phyloP scores from a whole-genome alignment of 2,888 invertebrate genomes.

The Melinopterus prodromus region DNA sequence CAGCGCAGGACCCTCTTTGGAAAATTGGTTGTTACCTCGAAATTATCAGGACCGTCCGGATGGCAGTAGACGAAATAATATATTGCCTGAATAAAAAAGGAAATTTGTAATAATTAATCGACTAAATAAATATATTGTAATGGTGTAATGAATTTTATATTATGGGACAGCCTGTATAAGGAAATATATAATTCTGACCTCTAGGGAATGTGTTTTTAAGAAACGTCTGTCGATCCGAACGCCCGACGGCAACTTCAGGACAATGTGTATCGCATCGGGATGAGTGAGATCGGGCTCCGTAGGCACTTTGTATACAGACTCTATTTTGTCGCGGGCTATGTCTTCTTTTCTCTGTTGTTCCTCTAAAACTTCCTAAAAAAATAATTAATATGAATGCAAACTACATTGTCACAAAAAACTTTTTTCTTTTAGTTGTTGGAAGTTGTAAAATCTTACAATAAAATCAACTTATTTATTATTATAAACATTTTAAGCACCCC shows the following conservation, averaged over 20 bases:
- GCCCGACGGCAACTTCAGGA: constrained; percentile 92
- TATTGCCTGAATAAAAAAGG: constrained; percentile 75
- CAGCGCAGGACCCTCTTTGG: constrained; percentile 85
- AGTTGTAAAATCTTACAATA: too few species aligned
- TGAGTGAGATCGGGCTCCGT: constrained; percentile 77
- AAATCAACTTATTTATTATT: too few species aligned
- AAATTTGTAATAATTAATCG: constrained; percentile 17
- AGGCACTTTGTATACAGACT: constrained; percentile 72
- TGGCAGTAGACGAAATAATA: constrained; percentile 97
- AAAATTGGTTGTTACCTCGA: constrained; percentile 96
- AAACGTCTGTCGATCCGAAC: constrained; percentile 89
- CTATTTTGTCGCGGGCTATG: constrained; percentile 73
- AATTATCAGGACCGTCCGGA: constrained; percentile 89
- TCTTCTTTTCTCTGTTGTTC: constrained; percentile 62
- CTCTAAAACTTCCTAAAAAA: constrained; percentile 56
- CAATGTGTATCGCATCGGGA: constrained; percentile 79
- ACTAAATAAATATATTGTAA: background rate
- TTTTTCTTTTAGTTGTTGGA: too few species aligned
- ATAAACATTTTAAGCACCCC: too few species aligned
- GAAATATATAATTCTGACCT: constrained; percentile 63
- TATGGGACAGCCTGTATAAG: background rate
- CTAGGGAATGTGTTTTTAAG: constrained; percentile 78
- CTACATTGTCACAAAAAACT: too few species aligned
- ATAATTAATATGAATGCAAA: too few species aligned
- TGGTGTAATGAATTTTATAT: too few species aligned